Base-by-base conservation (phyloP, 2,113 vertebrate species). In the Todiramphus saurophagus region DNA sequence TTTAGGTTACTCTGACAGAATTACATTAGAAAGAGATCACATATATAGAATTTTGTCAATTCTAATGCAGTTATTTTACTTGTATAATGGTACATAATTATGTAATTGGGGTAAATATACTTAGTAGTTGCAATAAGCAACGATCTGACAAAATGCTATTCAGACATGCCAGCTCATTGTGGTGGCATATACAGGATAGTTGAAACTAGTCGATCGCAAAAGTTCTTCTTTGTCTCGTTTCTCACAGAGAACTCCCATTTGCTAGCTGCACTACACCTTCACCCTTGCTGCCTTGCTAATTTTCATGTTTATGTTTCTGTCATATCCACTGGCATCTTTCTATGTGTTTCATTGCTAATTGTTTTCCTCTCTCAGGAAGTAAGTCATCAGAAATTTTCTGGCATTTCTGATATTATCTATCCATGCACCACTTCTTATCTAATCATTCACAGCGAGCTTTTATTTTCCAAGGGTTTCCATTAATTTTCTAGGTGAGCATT, bases 41-140 rank as follows among this genome's bases (percentile, higher is more conserved):
- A 81, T 86, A 86, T 83, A 92, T 83, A 95, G 75, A 83, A 88
- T 81, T 95, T 95, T 92, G 39, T 85, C 85, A 94, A 79, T 97
- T 97, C 75, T 90, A 75, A 90, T 73, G 91, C 77, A 91, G 91
- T 96, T 96, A 83, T 62, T 96, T 94, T 46, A 39, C 67, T 86
- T 80, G 37, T 84, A 94, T 92, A 97, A 98, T 86, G 64, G 87
- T 17, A 73, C 66, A 39, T 94, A 81, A 95, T 95, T 92, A 93
- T 89, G 70, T 87, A 96, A 96, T 90, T 94, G 4, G 10, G 76
- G 84, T 73, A 96, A 94, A 98, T 96, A 91, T 50, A 67, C 53
- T 80, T 72, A 81, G 69, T 59, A 84, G 76, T 95, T 94, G 87
- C 41, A 83, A 67, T 67, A 74, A 60, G 85, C 53, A 96, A 20